Percentiles rank a stretch among this genome's conserved stretches.
These are phyloP conservation scores for Diloba caeruleocephala DNA, from an alignment of 2,888 invertebrate genomes.

Conservation along the genomic window DNA sequence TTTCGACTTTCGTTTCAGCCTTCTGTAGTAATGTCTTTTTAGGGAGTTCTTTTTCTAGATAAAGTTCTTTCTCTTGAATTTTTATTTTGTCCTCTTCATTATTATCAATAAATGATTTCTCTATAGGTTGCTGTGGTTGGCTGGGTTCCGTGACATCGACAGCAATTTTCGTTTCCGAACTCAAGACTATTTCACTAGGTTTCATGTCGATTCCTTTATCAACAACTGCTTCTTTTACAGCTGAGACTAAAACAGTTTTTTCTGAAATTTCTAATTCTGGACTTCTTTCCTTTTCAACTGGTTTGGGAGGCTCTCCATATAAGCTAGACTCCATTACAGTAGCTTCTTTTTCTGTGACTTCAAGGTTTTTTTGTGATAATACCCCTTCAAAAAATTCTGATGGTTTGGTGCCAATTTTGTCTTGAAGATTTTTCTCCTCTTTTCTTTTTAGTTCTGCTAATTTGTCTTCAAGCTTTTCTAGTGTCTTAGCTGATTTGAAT, in stretches of 20 bases:
- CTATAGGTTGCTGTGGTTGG: conserved; percentile 1
- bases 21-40: conserved; percentile 49
- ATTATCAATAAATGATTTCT: neutral
- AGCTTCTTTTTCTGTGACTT: neutral
- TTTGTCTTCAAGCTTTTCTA: conserved; percentile 85
- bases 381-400: conserved; percentile 1
- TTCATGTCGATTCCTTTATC: too few relatives aligned
- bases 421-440: conserved; percentile 52
- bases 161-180: too few relatives aligned
- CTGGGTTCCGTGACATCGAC: too few relatives aligned
- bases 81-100: conserved; percentile 1
- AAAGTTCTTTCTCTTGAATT: conserved; percentile 13
- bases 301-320: neutral
- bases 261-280: conserved; percentile 7
- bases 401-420: conserved; percentile 15
- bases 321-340: conserved; percentile 9
- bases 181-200: too few relatives aligned
- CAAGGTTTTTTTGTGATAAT: too few relatives aligned
- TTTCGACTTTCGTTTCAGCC: conserved; percentile 41
- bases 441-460: conserved; percentile 76
- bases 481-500: conserved; percentile 79
- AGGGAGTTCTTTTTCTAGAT: conserved; percentile 31
- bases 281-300: neutral
- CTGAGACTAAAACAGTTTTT: neutral
- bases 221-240: too few relatives aligned